phyloP scores from a whole-genome alignment of 1,140 invertebrate species.

The Drosophila truncata region DNA sequence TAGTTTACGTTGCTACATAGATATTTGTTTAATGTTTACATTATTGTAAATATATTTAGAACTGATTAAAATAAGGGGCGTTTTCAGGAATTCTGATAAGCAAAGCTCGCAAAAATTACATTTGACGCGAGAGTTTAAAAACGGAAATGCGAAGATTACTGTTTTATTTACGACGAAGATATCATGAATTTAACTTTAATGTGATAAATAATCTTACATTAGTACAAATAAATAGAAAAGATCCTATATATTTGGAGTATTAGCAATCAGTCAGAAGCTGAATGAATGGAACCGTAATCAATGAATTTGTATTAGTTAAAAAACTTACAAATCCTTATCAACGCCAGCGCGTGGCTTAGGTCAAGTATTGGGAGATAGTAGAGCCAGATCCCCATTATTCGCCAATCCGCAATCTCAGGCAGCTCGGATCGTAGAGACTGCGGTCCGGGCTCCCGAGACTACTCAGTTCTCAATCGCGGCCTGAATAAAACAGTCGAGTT shows the following conservation, averaged over 20 bases:
- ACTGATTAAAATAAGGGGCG: slow-evolving; percentile 7
- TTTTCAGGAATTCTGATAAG: background rate
- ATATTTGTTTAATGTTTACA: background rate
- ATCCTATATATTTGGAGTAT: background rate
- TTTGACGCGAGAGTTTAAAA: background rate
- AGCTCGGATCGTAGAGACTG: slow-evolving; percentile 1
- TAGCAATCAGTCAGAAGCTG: background rate
- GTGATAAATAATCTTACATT: background rate
- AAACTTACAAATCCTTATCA: slow-evolving; percentile 39
- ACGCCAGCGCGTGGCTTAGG: slow-evolving; percentile 44
- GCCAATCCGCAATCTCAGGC: slow-evolving; percentile 4
- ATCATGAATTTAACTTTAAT: background rate
- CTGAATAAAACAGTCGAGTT: slow-evolving; percentile 40
- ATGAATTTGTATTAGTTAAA: slow-evolving; percentile 9
- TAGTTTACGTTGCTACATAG: background rate
- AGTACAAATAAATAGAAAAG: background rate
- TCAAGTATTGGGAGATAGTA: slow-evolving; percentile 42
- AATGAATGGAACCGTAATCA: slow-evolving; percentile 34
- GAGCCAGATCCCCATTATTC: background rate
- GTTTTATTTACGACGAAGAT: background rate
- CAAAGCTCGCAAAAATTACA: slow-evolving; percentile 1
- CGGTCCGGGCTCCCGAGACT: background rate
- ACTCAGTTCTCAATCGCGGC: slow-evolving; percentile 50
- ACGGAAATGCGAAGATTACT: background rate
- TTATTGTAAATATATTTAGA: background rate